Evolutionary conservation across 2,888 invertebrate genomes (phyloP), one percentile per base, ranked within the genome.

Genomic region (Parnassius orleans): DNA sequence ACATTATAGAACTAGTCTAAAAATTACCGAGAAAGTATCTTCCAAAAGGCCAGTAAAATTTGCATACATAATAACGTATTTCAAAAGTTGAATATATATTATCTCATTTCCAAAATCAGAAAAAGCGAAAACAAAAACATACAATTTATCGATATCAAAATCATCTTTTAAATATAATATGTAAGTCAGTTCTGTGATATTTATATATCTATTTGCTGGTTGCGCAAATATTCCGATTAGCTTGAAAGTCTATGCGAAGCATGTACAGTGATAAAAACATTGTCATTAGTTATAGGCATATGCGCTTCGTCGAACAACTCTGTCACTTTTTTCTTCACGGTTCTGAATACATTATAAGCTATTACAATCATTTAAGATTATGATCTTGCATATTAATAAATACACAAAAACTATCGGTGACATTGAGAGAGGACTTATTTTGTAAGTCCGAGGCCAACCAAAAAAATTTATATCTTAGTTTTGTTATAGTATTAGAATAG

Each of bases 331-430:
- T 81, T 83, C 74, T 71, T 71, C 69, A 75, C 78, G 74, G 70
- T 80, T 76, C 68, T 74, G 80, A 79, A 87, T 84, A 83, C 78
- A 86, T 87, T 87, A 87, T 75, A 74, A 78, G 73, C 82, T 77
- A 87, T 88, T 87, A 89, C 84, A 80, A 83, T 79, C 84, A 83
- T 86, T 87, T 89, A 85, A 81, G 87, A 89, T 86, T 81, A 77
- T 64, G 68, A 87, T 88, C 87, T 79, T 69, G 78, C 69, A 78
- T 83, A 79, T 80, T 81, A 78, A 82, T 83, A 79, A 76, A 72
- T 70, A 60, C 63, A 68, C 68, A 79, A 80, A 79, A 80, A 80
- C 72, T 65, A 62, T 57, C 65, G 64, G 53, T 47, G 64, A 63
- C 63, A 53, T 52, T 60, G 33, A 62, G 42, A 60, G 15, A 24